Percentiles rank a stretch among this genome's conserved stretches.
Evolutionary conservation across 1,140 invertebrate species (phyloP).

Genomic region (Neotoxoptera formosana): DNA sequence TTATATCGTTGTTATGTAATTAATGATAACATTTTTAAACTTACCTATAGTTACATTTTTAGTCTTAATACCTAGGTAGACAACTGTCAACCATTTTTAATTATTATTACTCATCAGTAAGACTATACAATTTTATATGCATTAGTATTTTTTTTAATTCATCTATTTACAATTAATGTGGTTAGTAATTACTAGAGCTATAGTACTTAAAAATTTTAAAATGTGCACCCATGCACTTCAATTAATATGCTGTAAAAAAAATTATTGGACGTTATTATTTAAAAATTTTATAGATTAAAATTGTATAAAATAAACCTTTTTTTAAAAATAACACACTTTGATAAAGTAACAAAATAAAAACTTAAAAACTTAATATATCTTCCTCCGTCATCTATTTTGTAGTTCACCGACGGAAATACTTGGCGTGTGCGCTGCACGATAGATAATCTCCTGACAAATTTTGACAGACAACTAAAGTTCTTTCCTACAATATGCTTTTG

Average conservation of each 20-base stretch:
- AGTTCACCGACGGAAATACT: too few species aligned
- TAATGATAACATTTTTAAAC: background rate
- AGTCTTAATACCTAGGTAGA: too few species aligned
- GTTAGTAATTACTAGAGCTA: too few species aligned
- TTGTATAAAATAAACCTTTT: too few species aligned
- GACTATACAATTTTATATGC: too few species aligned
- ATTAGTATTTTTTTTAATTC: too few species aligned
- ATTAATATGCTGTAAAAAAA: background rate
- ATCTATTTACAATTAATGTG: too few species aligned
- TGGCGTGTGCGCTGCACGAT: background rate
- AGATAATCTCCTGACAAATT: background rate
- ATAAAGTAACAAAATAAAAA: background rate
- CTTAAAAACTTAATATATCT: background rate
- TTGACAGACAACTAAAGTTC: background rate
- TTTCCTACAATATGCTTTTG: background rate
- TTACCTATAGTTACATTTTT: too few species aligned
- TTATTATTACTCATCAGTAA: too few species aligned
- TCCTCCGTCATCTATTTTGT: background rate
- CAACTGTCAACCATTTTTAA: too few species aligned
- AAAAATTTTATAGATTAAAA: too few species aligned
- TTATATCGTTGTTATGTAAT: background rate
- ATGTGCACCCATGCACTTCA: background rate
- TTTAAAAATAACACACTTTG: background rate
- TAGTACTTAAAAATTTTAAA: background rate
- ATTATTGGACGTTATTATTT: background rate